Conservation (phyloP, 2,888 invertebrate species). For the Orchesellides sinensis region DNA sequence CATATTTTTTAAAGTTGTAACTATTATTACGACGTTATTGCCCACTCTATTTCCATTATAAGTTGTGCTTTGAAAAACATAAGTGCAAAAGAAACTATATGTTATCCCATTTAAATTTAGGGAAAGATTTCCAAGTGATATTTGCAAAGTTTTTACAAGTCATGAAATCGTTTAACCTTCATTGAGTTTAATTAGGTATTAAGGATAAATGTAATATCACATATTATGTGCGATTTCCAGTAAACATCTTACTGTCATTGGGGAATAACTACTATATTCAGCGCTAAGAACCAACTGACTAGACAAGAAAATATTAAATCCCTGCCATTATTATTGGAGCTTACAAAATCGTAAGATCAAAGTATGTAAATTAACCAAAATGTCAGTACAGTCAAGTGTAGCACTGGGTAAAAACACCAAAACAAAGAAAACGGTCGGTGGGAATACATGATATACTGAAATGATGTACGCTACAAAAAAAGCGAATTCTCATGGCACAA, state of each 20-base stretch:
- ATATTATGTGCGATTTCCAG: too few species aligned
- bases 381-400: constrained; percentile 10
- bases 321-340: constrained; percentile 44
- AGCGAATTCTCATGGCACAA: neutral
- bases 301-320: constrained; percentile 58
- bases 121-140: too few species aligned
- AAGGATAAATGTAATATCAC: too few species aligned
- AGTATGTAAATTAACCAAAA: too few species aligned
- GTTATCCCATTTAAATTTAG: too few species aligned
- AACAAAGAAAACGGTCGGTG: constrained; percentile 21
- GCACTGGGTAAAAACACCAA: constrained; percentile 8
- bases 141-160: too few species aligned
- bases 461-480: neutral
- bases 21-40: constrained; percentile 12
- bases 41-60: constrained; percentile 26
- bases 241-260: too few species aligned
- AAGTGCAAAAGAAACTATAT: too few species aligned
- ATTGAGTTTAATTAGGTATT: too few species aligned
- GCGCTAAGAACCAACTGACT: constrained; percentile 57
- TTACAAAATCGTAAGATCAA: neutral
- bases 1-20: neutral
- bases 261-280: too few species aligned
- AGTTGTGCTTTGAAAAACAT: too few species aligned
- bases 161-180: too few species aligned
- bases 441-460: neutral